Conservation (phyloP, 2,113 vertebrate species). For the Nyctibius bracteatus region DNA sequence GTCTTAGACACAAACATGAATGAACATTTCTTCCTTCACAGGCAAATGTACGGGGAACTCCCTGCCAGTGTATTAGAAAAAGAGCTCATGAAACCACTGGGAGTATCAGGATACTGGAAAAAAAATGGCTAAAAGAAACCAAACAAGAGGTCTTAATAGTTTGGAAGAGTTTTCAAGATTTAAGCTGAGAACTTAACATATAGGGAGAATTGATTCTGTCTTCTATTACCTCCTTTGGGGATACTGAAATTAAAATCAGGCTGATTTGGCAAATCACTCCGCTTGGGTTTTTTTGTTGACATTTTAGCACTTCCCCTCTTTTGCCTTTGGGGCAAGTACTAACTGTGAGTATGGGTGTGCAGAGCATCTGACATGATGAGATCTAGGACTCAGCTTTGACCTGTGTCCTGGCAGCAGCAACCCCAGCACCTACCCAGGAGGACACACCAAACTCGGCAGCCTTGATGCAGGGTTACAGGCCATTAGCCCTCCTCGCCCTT, state of each 20-base stretch:
- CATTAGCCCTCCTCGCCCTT: neutral
- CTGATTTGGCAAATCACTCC: neutral
- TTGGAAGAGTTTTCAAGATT: neutral
- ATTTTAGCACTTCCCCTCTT: neutral
- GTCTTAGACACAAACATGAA: neutral
- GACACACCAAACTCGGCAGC: neutral
- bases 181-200: neutral
- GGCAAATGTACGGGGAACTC: neutral
- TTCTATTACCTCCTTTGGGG: neutral
- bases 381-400: neutral
- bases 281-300: fast-evolving
- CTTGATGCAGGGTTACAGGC: neutral
- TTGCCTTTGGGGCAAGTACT: fast-evolving
- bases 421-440: too few relatives aligned
- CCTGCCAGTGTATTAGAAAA: neutral
- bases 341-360: neutral
- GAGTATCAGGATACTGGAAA: neutral
- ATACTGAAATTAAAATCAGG: neutral
- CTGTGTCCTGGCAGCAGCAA: neutral
- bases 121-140: neutral
- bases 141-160: neutral
- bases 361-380: neutral
- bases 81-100: neutral
- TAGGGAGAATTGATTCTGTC: neutral
- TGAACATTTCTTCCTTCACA: neutral